Conservation (phyloP, 2,113 vertebrate genomes). For the Anguilla japonica region DNA sequence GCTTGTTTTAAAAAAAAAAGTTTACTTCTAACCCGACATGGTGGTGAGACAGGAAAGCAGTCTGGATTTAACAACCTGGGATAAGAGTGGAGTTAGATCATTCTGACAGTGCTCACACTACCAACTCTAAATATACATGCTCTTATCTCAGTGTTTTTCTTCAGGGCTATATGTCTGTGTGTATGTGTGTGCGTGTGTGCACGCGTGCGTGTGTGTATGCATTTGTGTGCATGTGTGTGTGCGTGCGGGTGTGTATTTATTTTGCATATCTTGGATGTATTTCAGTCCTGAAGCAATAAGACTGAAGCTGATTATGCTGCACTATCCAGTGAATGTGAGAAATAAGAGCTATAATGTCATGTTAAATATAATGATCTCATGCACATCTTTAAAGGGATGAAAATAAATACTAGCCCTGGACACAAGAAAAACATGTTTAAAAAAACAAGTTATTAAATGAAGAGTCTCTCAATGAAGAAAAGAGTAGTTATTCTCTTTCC, state of each 20-base stretch:
- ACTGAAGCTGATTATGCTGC: neutral
- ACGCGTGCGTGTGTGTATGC: neutral
- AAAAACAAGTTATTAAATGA: neutral
- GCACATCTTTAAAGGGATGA: neutral
- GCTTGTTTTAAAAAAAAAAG: neutral
- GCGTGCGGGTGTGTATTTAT: neutral
- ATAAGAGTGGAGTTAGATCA: neutral
- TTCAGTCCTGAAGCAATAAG: neutral
- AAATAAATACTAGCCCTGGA: neutral
- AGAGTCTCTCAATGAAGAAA: no score
- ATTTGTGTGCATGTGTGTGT: neutral
- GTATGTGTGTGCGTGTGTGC: neutral
- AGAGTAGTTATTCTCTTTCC: no score
- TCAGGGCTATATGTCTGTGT: neutral
- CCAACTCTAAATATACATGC: slow-evolving; percentile 17
- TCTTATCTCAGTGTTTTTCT: neutral
- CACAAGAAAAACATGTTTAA: neutral
- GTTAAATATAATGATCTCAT: neutral
- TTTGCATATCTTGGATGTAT: neutral
- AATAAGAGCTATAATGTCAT: neutral
- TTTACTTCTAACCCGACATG: neutral
- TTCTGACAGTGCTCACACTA: neutral
- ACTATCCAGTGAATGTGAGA: neutral
- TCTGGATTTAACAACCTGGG: neutral
- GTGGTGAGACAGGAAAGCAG: neutral